These are phyloP conservation scores for Carlito syrichta DNA, from an alignment of 2,113 vertebrate species.

Conservation along the genomic window DNA sequence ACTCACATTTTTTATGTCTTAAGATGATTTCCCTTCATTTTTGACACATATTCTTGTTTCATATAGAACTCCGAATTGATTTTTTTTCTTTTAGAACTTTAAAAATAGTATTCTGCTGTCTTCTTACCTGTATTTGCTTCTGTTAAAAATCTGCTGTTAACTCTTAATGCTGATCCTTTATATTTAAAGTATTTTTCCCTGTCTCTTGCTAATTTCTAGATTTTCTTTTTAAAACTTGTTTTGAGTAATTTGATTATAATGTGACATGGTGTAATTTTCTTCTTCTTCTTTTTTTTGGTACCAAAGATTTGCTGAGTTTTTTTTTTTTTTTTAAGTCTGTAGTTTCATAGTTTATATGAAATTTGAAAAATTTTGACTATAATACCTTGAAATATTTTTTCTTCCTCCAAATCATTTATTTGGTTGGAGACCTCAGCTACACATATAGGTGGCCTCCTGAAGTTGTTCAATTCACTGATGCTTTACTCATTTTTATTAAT, in stretches of 20 bases:
- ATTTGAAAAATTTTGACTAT: background rate
- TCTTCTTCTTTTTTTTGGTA: background rate
- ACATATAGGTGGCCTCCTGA: background rate
- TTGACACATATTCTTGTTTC: background rate
- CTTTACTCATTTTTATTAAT: background rate
- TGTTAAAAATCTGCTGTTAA: background rate
- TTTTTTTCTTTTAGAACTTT: background rate
- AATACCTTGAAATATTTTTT: background rate
- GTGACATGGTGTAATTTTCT: background rate
- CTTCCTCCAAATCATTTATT: background rate
- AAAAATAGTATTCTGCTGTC: background rate
- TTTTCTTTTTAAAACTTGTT: background rate
- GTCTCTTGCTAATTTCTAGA: background rate
- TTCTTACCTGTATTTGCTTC: background rate
- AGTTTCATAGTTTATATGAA: background rate
- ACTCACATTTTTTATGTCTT: background rate
- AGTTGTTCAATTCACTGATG: background rate
- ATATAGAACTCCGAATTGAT: background rate
- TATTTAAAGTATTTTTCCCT: background rate
- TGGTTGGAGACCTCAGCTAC: background rate
- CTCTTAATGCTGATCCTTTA: background rate
- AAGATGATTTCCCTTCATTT: background rate
- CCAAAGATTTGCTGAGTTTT: background rate
- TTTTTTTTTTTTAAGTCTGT: background rate
- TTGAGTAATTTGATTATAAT: background rate